Evolutionary conservation across 2,797 vertebrate species (phyloP).

Genomic region (Epinephelus awoara): DNA sequence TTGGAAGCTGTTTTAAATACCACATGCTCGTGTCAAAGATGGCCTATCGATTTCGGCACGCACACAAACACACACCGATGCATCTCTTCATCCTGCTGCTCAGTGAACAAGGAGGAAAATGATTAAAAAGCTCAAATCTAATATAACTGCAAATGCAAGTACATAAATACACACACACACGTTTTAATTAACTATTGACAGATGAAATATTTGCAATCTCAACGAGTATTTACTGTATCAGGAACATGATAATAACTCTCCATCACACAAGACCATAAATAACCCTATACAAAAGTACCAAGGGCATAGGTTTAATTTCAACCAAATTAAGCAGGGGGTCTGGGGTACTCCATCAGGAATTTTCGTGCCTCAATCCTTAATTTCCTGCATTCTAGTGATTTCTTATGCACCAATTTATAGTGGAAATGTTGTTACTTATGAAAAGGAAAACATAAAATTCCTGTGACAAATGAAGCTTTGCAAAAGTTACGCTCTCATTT

Average conservation of each 20-base stretch:
- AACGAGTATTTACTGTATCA: background rate
- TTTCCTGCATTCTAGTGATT: too few relatives aligned
- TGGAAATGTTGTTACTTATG: too few relatives aligned
- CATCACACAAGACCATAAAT: background rate
- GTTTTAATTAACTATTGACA: conserved; percentile 64
- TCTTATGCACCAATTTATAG: too few relatives aligned
- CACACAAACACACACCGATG: background rate
- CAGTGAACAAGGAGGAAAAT: conserved; percentile 17
- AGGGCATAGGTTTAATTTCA: too few relatives aligned
- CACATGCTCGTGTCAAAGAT: conserved; percentile 21
- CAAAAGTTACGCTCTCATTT: too few relatives aligned
- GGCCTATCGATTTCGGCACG: conserved; percentile 42
- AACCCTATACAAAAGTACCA: background rate
- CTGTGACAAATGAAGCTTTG: too few relatives aligned
- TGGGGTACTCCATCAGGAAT: too few relatives aligned
- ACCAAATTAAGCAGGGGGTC: too few relatives aligned
- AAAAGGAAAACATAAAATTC: too few relatives aligned
- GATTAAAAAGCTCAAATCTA: conserved; percentile 30
- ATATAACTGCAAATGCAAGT: conserved; percentile 5
- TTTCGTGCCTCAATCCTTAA: too few relatives aligned
- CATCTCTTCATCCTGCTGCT: conserved; percentile 22
- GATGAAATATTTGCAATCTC: conserved; percentile 16
- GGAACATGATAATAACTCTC: background rate
- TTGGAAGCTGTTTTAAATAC: conserved; percentile 51
- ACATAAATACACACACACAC: conserved; percentile 1